Base-by-base conservation (phyloP, 1,140 invertebrate species). In the Hypsibius dujardini region DNA sequence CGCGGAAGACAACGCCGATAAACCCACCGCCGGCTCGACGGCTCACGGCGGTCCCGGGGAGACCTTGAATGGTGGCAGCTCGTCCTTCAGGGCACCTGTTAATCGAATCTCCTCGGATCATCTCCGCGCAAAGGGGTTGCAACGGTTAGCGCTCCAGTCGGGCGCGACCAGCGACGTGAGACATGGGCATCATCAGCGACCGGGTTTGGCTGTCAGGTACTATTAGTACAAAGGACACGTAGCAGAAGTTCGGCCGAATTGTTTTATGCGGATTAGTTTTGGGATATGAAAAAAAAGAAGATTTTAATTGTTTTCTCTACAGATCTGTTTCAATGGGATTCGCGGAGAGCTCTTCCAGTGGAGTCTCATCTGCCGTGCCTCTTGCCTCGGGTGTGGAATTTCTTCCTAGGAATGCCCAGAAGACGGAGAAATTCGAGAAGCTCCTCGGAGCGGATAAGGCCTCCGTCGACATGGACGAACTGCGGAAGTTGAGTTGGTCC, bases 401-500 rank as follows among this genome's bases (percentile, higher is more conserved):
- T 12, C 50, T 56, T 7, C 50, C 50, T 12, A 7, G 50, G 7
- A 7, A 56, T n/a, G n/a, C 7, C n/a, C 50, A 56, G 50, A 75
- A 75, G 47, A 12, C 72, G 14, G 71, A 47, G 12, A 75, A 75
- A 71, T 69, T 75, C 14, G 62, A 70, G 40, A 73, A 73, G 46
- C 12, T 75, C 14, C 28, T 75, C 47, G 70, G 45, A 28, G 28
- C 28, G 28, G 28, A 28, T 69, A 70, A 73, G 42, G 73, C 74
- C 62, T 72, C 74, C 40, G 46, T 75, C 0, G 74, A 75, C 70
- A 69, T 75, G 47, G 73, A 73, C 72, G 59, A 73, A 71, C 62
- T 75, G 7, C 72, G 72, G 2, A 59, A 69, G 45, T 60, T 75
- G 1, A 59, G 72, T n/a, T 98, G 94, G 92, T 93, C 91, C 72